These are phyloP conservation scores for Bombus breviceps DNA, from an alignment of 1,140 invertebrate species.

Conservation along the genomic window DNA sequence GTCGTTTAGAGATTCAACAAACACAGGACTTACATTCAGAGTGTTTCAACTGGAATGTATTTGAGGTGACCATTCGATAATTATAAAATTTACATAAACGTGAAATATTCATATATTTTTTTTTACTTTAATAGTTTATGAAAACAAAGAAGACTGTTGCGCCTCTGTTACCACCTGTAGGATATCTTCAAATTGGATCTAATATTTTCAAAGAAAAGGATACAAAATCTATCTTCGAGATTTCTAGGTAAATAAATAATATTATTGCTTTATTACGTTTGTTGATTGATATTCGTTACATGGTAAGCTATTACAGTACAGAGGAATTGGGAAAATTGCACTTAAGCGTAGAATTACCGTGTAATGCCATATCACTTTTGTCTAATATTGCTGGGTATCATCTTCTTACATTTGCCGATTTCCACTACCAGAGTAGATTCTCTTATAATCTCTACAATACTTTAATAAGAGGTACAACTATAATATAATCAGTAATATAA, in stretches of 20 bases:
- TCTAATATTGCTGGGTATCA: slow-evolving; percentile 77
- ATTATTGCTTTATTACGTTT: not conserved
- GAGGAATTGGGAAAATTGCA: slow-evolving; percentile 75
- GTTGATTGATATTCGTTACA: slow-evolving; percentile 11
- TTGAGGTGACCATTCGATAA: slow-evolving; percentile 39
- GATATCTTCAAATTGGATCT: slow-evolving; percentile 77
- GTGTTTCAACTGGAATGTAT: slow-evolving; percentile 68
- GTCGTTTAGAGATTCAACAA: slow-evolving; percentile 57
- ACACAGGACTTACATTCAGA: not conserved
- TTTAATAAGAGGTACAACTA: slow-evolving; percentile 69
- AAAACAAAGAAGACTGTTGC: slow-evolving; percentile 50
- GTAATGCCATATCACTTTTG: slow-evolving; percentile 77
- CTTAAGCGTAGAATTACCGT: slow-evolving; percentile 74
- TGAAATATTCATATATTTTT: not conserved
- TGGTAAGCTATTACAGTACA: slow-evolving; percentile 59
- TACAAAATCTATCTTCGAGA: slow-evolving; percentile 76
- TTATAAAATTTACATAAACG: not conserved
- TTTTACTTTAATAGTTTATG: slow-evolving; percentile 24
- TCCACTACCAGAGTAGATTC: slow-evolving; percentile 79
- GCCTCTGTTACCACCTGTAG: slow-evolving; percentile 72
- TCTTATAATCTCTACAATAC: slow-evolving; percentile 79
- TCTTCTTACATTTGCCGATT: slow-evolving; percentile 75
- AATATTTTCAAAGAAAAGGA: slow-evolving; percentile 71
- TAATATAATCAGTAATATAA: not conserved
- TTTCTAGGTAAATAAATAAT: slow-evolving; percentile 66